phyloP scores from a whole-genome alignment of 2,888 invertebrate genomes.

The Plagiodera versicolora region DNA sequence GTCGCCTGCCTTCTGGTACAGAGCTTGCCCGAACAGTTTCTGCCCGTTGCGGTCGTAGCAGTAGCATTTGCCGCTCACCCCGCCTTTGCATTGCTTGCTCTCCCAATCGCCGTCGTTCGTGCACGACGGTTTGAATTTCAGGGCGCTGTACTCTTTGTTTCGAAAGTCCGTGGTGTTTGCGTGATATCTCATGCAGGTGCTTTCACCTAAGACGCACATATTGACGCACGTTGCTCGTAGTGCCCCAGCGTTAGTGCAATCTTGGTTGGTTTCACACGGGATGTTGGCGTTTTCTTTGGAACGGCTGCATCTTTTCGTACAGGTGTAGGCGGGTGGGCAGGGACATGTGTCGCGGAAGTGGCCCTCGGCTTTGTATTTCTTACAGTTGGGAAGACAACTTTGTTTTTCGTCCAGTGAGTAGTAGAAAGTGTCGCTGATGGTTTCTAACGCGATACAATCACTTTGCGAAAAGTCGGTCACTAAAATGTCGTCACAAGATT shows the following conservation, averaged over 20 bases:
- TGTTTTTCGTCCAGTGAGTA: constrained; percentile 20
- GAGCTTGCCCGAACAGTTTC: constrained; percentile 68
- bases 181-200: constrained; percentile 39
- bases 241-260: constrained; percentile 12
- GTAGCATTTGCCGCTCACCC: constrained; percentile 68
- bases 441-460: constrained; percentile 30
- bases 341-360: constrained; percentile 12
- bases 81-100: constrained; percentile 70
- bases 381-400: constrained; percentile 27
- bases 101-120: constrained; percentile 62
- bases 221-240: constrained; percentile 16
- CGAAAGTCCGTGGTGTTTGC: constrained; percentile 33
- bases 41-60: constrained; percentile 63
- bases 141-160: constrained; percentile 33
- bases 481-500: constrained; percentile 18
- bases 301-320: constrained; percentile 37
- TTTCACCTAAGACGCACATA: constrained; percentile 20
- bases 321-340: constrained; percentile 49
- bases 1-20: constrained; percentile 59
- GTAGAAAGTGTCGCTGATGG: constrained; percentile 17
- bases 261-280: constrained; percentile 1
- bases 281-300: constrained; percentile 1
- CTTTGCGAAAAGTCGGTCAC: constrained; percentile 36
- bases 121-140: constrained; percentile 55
- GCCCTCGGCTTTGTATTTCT: constrained; percentile 21